Evolutionary conservation across 2,113 vertebrate genomes (phyloP).

Genomic region (Polyodon spathula): DNA sequence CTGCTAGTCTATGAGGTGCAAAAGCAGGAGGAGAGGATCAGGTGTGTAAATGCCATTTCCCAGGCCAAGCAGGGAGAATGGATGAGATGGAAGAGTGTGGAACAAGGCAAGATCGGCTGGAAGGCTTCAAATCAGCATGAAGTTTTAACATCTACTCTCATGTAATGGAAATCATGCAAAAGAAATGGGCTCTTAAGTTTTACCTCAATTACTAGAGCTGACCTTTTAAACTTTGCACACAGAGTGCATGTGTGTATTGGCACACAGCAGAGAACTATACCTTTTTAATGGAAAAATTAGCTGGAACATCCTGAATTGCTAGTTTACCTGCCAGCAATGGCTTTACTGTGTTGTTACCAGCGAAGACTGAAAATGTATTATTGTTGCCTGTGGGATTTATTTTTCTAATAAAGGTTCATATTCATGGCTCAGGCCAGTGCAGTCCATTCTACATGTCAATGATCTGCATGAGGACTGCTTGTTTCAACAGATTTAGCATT

Average conservation of each 20-base stretch:
- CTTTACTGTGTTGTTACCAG: not conserved
- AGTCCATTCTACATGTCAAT: not conserved
- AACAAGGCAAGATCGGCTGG: no score
- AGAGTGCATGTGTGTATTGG: not conserved
- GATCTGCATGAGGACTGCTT: not conserved
- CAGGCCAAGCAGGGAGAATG: no score
- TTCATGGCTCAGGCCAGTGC: not conserved
- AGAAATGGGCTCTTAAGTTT: not conserved
- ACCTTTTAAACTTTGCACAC: constrained; percentile 1
- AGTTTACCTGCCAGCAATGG: not conserved
- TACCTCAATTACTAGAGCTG: not conserved
- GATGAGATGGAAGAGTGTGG: no score
- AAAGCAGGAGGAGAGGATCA: no score
- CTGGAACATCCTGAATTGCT: constrained; percentile 7
- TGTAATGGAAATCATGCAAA: no score
- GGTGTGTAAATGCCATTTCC: no score
- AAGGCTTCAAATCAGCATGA: no score
- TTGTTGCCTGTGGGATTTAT: not conserved
- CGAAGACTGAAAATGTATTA: not conserved
- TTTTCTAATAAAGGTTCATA: not conserved
- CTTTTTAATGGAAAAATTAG: constrained; percentile 1
- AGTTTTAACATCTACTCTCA: no score
- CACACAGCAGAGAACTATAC: not conserved
- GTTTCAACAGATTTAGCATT: not conserved
- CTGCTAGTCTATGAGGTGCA: no score